Evolutionary conservation across 2,888 invertebrate species (phyloP), one percentile per base, ranked within the genome.

Genomic region (Stenurella melanura): DNA sequence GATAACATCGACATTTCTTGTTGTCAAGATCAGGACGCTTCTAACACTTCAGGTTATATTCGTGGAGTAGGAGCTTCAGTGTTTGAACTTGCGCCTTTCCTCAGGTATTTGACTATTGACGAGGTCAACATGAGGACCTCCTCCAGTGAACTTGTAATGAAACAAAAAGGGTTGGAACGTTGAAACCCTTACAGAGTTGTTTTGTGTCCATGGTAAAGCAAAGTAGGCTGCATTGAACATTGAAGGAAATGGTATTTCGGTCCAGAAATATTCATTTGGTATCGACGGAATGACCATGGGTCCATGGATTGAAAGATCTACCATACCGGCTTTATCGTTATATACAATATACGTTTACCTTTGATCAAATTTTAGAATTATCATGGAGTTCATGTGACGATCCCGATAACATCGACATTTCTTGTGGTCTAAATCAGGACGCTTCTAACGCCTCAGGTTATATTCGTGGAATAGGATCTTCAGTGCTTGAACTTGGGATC

Each of bases 161-260:
- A 93, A 93, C 67, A 94, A 89, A 67, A 94, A 90, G 69, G 94
- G 93, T 87, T 93, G 95, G 84, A 95, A 92, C 34, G 93, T 91
- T 9, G 93, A 92, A 75, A 92, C 90, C 56, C 92, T 91, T 75
- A 93, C 92, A 54, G 93, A 92, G 91, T 88, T 83, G 86, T 90
- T 84, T 81, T 85, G 78, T 81, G 88, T 83, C 87, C 89, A 88
- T 0, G 86, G 85, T 18, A 89, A 78, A 10, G 86, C 86, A 74
- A 91, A n/a, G 21, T 26, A 87, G 19, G 91, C 89, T 0, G 94
- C 93, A 83, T 92, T 91, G 83, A 91, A 91, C 88, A 92, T 90
- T 63, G 93, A 91, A 66, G 92, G 92, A 81, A 92, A 92, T 10
- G 92, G 92, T 64, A 92, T 89, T 57, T 90, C 87, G 12, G 93